Conservation (phyloP, 2,888 invertebrate genomes). For the Lithodes maja region DNA sequence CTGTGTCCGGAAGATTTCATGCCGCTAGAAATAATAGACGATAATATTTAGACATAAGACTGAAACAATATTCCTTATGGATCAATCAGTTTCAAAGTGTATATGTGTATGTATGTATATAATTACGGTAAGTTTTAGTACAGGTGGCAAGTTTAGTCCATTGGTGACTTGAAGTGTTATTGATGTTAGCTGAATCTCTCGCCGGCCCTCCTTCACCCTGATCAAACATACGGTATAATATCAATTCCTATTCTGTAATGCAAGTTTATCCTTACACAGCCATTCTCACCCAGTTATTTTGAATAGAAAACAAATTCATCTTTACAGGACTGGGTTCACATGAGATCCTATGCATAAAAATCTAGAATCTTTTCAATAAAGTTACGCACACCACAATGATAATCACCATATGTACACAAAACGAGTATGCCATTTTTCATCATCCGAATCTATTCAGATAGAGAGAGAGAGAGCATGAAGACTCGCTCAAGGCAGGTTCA, state of each 20-base stretch:
- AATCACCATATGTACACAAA: slow-evolving; percentile 45
- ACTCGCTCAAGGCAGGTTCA: background rate
- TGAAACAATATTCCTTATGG: too few relatives aligned
- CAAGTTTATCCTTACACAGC: slow-evolving; percentile 53
- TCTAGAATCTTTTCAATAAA: slow-evolving; percentile 63
- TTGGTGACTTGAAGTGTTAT: too few relatives aligned
- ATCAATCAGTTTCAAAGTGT: too few relatives aligned
- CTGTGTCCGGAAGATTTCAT: too few relatives aligned
- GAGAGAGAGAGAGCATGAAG: background rate
- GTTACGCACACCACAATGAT: slow-evolving; percentile 32
- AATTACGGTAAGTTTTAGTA: too few relatives aligned
- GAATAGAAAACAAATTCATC: slow-evolving; percentile 65
- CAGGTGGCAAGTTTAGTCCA: too few relatives aligned
- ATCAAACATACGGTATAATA: background rate
- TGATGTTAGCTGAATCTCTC: background rate
- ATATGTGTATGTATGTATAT: too few relatives aligned
- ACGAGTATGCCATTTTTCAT: slow-evolving; percentile 37
- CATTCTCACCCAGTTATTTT: slow-evolving; percentile 57
- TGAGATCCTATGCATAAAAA: slow-evolving; percentile 60
- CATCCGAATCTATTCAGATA: slow-evolving; percentile 10
- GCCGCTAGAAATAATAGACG: too few relatives aligned
- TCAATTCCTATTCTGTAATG: background rate
- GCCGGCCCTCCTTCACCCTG: background rate
- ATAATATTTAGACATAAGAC: too few relatives aligned
- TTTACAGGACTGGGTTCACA: slow-evolving; percentile 47